Base-by-base conservation (phyloP, 2,888 invertebrate genomes). In the Parnassius apollo region DNA sequence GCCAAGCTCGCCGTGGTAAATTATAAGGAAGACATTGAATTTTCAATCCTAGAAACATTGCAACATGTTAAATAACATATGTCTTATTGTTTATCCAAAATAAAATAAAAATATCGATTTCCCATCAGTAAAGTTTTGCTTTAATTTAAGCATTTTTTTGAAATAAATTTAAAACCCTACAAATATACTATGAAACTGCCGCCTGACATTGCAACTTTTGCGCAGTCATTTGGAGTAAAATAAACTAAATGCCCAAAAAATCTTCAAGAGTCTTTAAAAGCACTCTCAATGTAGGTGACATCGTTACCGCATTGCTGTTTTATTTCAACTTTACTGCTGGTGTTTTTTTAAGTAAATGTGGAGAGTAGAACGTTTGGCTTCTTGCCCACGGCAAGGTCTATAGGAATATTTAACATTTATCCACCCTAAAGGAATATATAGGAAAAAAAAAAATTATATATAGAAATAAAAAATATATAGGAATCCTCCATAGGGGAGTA, bases 321-420 rank as follows among this genome's bases (percentile, higher is more conserved):
- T 60, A 52, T 35, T 57, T 64, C 59, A 56, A 57, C 52, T 60
- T 64, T 64, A 59, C 66, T 68, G 45, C 58, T 35, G 61, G 35
- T 35, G 7, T 35, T 35, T 35, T 65, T 63, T 63, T 63, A 61
- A 61, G 63, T 66, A 62, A 56, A 59, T 60, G 64, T 64, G 59
- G 59, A 59, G 55, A 59, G 57, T 57, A 35, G 57, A 64, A 48
- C 59, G 51, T 60, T 63, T 64, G 64, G 64, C 64, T 64, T 64
- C 59, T 64, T 64, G 64, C 64, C 64, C 65, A 60, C 67, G 68
- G 66, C 59, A 65, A 70, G 62, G 66, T 68, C 67, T 65, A 68
- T 65, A 65, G 63, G 18, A 18, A 18, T 18, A 18, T 18, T 18
- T 1, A n/a, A n/a, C 18, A 18, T 18, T 18, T 18, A 18, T 18